Base-by-base conservation (phyloP, 2,888 invertebrate genomes). In the Caenorhabditis becei region DNA sequence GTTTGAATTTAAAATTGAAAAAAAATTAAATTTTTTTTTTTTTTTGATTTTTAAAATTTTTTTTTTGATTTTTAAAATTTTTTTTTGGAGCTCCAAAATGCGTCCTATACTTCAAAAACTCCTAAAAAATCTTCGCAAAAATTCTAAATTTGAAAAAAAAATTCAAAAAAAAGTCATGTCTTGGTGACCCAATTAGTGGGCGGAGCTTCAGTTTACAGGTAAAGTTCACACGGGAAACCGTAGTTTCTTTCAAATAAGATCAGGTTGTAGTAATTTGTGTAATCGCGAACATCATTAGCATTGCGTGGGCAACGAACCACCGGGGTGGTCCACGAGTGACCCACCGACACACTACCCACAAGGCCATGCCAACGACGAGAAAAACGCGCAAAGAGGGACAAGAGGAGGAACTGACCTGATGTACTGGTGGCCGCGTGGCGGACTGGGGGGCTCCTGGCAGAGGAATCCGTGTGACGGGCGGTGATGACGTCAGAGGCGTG, bases 201-300 rank as follows among this genome's bases (percentile, higher is more conserved):
- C n/a, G 41, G 41, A 11, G 41, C 41, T 14, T 41, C 41, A 41
- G 41, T 41, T 14, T 11, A 11, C 14, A 11, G n/a, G n/a, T 32
- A 16, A n/a, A 54, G 28, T 54, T 54, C 54, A 54, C 54, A 56
- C 35, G 28, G 49, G 11, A 5, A 14, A 2, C 20, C 8, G 49
- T 3, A 20, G 51, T 44, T 7, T 14, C 24, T 47, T 69, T 69
- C 69, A 69, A 69, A 69, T 69, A 69, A 58, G 69, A 69, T 69
- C 69, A 49, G 49, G 47, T 59, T 23, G 69, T 69, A 69, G 59
- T 58, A 49, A 59, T 7, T 41, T 41, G 41, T 41, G 14, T 14
- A n/a, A 11, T 49, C 58, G 47, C 54, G 28, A 56, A 23, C 69
- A 69, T 69, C 69, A 69, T 69, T 49, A 44, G 56, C n/a, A n/a